These are phyloP conservation scores for Columba janthina DNA, from an alignment of 2,113 vertebrate species.

Conservation along the genomic window DNA sequence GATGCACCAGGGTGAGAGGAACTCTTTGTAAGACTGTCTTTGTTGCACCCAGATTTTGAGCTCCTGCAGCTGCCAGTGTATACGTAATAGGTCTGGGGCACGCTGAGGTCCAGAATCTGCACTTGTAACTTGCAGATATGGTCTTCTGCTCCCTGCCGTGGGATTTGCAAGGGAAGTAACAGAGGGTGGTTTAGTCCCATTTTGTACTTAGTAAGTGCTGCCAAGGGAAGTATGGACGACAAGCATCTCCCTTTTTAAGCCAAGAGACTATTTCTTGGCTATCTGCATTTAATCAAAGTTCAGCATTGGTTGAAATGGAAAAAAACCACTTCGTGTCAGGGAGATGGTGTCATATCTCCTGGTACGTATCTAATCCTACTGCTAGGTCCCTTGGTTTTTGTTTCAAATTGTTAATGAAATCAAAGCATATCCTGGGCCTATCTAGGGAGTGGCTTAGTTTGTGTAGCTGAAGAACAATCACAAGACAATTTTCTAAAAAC, in stretches of 20 bases:
- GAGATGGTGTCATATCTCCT: neutral
- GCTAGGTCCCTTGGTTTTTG: neutral
- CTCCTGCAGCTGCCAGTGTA: neutral
- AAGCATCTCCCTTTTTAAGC: neutral
- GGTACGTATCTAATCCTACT: neutral
- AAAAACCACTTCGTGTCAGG: neutral
- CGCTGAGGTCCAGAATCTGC: neutral
- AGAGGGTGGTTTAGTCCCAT: neutral
- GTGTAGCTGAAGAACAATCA: conserved; percentile 66
- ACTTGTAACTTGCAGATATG: fast-evolving
- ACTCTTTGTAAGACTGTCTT: neutral
- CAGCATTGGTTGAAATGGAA: conserved; percentile 8
- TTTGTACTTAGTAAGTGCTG: neutral
- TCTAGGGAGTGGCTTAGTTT: conserved; percentile 49
- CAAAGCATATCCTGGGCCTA: conserved; percentile 13
- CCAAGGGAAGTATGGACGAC: neutral
- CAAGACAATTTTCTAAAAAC: conserved; percentile 73
- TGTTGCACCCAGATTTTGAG: neutral
- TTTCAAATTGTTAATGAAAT: conserved; percentile 49
- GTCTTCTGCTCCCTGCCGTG: neutral
- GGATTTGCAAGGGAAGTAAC: neutral
- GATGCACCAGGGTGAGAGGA: neutral
- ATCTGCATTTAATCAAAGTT: neutral
- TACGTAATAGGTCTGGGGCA: neutral
- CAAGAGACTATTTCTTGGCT: neutral